Percentiles rank a stretch among this genome's conserved stretches.
These are phyloP conservation scores for Catharus minimus DNA, from an alignment of 2,113 vertebrate species.

Conservation along the genomic window DNA sequence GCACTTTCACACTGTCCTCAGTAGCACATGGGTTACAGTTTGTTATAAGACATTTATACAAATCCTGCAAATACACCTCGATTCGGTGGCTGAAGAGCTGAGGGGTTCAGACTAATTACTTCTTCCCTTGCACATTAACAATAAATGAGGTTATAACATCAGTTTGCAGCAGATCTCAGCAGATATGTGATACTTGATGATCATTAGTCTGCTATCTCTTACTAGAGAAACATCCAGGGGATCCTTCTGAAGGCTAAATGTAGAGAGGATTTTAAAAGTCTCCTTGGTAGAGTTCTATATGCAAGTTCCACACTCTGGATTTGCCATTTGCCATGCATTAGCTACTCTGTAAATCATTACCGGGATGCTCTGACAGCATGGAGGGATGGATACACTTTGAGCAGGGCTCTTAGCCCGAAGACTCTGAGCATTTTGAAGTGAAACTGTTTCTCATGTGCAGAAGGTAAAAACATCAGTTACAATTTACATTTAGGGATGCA, in stretches of 20 bases:
- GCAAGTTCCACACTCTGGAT: accelerated
- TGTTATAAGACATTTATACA: background rate
- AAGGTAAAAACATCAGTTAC: background rate
- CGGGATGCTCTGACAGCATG: background rate
- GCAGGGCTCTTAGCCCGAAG: background rate
- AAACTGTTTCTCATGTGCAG: background rate
- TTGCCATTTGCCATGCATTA: background rate
- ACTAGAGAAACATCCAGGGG: background rate
- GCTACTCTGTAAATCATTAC: background rate
- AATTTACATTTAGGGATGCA: background rate
- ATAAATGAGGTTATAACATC: background rate
- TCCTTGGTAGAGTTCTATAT: background rate
- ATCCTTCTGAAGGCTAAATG: background rate
- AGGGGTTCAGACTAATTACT: background rate
- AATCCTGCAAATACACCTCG: background rate
- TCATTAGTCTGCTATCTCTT: background rate
- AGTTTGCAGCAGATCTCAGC: background rate
- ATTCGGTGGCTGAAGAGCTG: background rate
- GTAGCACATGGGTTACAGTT: background rate
- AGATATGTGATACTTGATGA: background rate
- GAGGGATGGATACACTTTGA: background rate
- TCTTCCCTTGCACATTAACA: background rate
- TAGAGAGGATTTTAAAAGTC: background rate
- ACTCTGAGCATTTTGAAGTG: background rate
- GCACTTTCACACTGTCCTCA: background rate